Evolutionary conservation across 2,797 vertebrate genomes (phyloP).

Genomic region (Malurus leucopterus): DNA sequence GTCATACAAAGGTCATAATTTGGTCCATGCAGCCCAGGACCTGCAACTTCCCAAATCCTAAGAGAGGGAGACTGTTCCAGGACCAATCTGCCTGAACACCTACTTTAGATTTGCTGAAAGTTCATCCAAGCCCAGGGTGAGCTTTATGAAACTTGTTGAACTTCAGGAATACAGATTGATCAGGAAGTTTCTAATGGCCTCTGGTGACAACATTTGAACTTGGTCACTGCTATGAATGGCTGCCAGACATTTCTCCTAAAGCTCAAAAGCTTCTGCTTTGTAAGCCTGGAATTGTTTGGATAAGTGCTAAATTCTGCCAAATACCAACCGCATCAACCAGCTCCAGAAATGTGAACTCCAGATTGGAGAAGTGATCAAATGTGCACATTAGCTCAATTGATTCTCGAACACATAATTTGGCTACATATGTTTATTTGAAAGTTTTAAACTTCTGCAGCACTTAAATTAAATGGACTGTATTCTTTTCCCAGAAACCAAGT

Average conservation of each 20-base stretch:
- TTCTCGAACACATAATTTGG: background rate
- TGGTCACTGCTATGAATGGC: background rate
- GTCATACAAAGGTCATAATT: background rate
- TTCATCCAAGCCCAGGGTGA: background rate
- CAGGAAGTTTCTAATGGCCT: background rate
- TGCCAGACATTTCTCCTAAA: background rate
- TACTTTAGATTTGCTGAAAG: background rate
- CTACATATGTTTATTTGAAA: background rate
- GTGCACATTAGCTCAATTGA: background rate
- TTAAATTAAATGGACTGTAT: background rate
- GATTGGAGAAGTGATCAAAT: background rate
- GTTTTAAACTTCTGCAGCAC: background rate
- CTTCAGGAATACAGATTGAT: background rate
- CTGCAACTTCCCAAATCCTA: background rate
- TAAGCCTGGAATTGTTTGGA: background rate
- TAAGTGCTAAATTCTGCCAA: background rate
- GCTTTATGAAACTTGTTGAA: background rate
- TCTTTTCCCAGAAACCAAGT: slow-evolving; percentile 6
- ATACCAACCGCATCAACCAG: background rate
- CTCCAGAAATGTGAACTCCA: background rate
- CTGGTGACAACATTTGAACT: background rate
- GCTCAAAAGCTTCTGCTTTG: background rate
- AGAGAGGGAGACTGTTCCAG: background rate
- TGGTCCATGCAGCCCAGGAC: background rate
- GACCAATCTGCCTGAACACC: background rate